phyloP scores from a whole-genome alignment of 2,797 vertebrate genomes.

The Chrysocyon brachyurus region DNA sequence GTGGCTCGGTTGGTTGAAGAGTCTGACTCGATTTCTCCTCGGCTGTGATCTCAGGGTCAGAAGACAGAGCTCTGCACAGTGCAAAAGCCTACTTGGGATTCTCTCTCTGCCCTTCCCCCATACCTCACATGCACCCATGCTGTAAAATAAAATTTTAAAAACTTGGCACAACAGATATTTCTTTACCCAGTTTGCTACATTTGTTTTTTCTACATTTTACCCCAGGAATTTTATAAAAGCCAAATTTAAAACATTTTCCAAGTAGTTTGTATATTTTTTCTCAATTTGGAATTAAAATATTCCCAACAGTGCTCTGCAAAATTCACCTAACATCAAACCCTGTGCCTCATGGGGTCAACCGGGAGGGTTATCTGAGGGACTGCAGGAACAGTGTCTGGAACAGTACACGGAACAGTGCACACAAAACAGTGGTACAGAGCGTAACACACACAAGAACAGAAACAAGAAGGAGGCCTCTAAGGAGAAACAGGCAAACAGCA shows the following conservation, averaged over 20 bases:
- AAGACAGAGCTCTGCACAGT: background rate
- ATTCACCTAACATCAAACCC: background rate
- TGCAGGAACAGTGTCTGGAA: background rate
- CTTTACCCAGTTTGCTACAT: background rate
- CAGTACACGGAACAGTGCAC: background rate
- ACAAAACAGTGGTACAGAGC: background rate
- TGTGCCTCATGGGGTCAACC: rapidly evolving
- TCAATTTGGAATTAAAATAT: background rate
- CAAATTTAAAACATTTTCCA: background rate
- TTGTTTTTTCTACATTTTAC: background rate
- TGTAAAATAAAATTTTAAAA: background rate
- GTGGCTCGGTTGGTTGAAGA: background rate
- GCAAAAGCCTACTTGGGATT: background rate
- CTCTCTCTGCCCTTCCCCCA: background rate
- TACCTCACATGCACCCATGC: background rate
- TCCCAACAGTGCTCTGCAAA: background rate
- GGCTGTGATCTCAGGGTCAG: background rate
- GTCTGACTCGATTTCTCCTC: background rate
- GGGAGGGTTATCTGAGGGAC: too few relatives aligned
- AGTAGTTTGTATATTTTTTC: background rate
- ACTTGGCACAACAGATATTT: background rate
- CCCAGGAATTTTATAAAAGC: background rate
- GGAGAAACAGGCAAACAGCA: background rate
- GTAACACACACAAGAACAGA: background rate
- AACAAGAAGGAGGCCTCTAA: background rate